phyloP scores from a whole-genome alignment of 1,140 invertebrate species.

The Chionoecetes opilio region DNA sequence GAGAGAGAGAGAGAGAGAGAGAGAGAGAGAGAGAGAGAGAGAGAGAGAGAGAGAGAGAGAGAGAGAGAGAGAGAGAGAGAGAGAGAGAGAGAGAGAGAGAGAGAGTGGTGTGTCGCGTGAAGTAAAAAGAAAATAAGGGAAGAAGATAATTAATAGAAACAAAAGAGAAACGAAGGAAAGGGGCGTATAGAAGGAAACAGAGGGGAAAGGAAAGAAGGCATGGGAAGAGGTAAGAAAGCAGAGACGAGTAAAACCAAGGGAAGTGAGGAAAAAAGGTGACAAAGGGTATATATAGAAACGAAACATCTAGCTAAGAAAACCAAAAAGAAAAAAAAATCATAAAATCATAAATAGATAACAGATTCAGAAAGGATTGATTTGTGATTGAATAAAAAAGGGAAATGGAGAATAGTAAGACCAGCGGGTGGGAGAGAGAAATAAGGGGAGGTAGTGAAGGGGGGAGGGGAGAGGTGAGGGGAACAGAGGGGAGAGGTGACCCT shows the following conservation, averaged over 20 bases:
- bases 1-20: conserved; percentile 20
- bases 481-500: background rate
- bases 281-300: no score
- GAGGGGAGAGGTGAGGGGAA: background rate
- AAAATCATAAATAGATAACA: no score
- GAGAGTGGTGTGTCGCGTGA: no score
- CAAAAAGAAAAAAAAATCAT: no score
- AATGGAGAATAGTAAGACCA: no score
- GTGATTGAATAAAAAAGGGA: no score
- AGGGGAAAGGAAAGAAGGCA: background rate
- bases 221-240: background rate
- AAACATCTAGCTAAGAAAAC: no score
- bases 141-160: background rate
- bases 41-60: conserved; percentile 23
- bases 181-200: no score
- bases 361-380: no score
- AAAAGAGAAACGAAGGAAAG: no score
- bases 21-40: conserved; percentile 46
- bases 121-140: background rate
- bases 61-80: no score
- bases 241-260: background rate
- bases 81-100: background rate
- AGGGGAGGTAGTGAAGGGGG: background rate
- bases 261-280: background rate
- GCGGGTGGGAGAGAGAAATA: background rate